Conservation (phyloP, 2,888 invertebrate species). For the Theristus sp. region DNA sequence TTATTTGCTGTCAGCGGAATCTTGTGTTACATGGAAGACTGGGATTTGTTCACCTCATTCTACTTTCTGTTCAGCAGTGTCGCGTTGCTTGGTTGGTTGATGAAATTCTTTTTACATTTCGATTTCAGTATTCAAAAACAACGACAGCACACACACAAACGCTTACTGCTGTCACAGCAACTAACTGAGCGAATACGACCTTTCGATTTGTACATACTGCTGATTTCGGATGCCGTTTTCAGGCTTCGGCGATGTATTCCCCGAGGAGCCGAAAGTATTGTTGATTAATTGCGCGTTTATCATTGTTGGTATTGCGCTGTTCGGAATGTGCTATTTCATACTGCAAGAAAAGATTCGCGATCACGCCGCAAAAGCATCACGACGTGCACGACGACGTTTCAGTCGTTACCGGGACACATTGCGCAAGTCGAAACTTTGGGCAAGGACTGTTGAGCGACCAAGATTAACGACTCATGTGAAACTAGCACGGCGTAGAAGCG, state of each 20-base stretch:
- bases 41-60: conserved; percentile 18
- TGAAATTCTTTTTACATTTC: not conserved
- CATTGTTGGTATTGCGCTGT: conserved; percentile 19
- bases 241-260: conserved; percentile 23
- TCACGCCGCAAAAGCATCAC: conserved; percentile 8
- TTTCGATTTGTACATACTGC: too few relatives aligned
- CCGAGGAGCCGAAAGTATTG: conserved; percentile 13
- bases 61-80: conserved; percentile 21
- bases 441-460: too few relatives aligned
- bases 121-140: too few relatives aligned
- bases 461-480: too few relatives aligned
- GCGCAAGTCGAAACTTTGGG: not conserved
- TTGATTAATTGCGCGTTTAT: conserved; percentile 17
- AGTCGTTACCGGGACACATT: not conserved
- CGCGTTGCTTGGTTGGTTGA: conserved; percentile 16
- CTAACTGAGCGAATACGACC: too few relatives aligned
- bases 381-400: not conserved
- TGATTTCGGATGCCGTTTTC: too few relatives aligned
- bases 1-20: conserved; percentile 13
- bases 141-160: too few relatives aligned
- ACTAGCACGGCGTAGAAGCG: too few relatives aligned
- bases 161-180: too few relatives aligned
- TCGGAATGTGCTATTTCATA: conserved; percentile 24
- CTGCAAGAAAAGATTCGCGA: conserved; percentile 21
- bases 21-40: conserved; percentile 13